Percentiles rank a stretch among this genome's conserved stretches.
Conservation (phyloP, 2,888 invertebrate genomes). For the Chrysolina haemoptera region DNA sequence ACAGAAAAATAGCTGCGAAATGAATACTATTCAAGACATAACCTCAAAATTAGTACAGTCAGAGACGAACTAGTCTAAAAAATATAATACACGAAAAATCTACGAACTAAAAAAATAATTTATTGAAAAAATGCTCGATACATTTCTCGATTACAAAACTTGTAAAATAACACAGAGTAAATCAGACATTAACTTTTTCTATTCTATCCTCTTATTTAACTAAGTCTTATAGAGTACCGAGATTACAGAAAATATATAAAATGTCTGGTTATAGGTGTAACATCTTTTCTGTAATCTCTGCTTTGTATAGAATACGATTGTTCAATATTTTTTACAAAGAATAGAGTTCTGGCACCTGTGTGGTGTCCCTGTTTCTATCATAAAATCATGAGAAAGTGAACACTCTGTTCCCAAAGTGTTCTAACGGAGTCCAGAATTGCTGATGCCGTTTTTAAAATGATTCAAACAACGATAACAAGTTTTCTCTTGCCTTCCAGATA, state of each 20-base stretch:
- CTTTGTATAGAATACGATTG: slow-evolving; percentile 59
- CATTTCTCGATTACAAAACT: slow-evolving; percentile 22
- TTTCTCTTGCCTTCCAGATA: too few relatives aligned
- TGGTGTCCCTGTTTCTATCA: slow-evolving; percentile 59
- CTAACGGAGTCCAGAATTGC: slow-evolving; percentile 24
- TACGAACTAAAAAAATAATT: slow-evolving; percentile 48
- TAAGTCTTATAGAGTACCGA: slow-evolving; percentile 56
- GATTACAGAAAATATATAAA: slow-evolving; percentile 51
- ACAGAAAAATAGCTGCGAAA: slow-evolving; percentile 45
- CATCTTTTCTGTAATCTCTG: slow-evolving; percentile 51
- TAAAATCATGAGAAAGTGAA: slow-evolving; percentile 25
- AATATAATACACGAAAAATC: slow-evolving; percentile 46
- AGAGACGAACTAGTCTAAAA: slow-evolving; percentile 44
- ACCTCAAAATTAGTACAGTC: slow-evolving; percentile 47
- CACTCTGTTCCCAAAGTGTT: slow-evolving; percentile 33
- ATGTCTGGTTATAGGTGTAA: slow-evolving; percentile 44
- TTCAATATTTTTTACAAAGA: slow-evolving; percentile 56
- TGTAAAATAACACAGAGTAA: slow-evolving; percentile 52
- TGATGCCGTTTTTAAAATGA: background rate
- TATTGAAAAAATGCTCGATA: slow-evolving; percentile 34
- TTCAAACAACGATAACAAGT: too few relatives aligned
- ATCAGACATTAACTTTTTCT: slow-evolving; percentile 50
- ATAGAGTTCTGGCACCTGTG: slow-evolving; percentile 58
- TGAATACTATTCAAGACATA: slow-evolving; percentile 41
- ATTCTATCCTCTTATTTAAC: slow-evolving; percentile 49